phyloP scores from a whole-genome alignment of 2,797 vertebrate species.

The Bucorvus abyssinicus region DNA sequence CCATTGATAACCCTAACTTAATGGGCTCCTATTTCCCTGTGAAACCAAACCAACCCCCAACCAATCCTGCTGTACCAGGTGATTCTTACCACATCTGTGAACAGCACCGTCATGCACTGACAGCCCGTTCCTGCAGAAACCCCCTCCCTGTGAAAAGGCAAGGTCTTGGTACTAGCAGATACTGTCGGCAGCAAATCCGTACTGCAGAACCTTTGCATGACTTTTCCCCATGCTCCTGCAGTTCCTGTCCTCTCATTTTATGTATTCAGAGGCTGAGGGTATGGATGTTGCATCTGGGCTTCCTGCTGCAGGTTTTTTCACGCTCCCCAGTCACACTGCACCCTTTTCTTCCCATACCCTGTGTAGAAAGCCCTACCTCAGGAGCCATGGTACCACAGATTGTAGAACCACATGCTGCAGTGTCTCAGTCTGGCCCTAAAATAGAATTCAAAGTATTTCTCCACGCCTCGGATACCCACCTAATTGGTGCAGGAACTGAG shows the following conservation, averaged over 20 bases:
- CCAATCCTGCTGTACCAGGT: neutral
- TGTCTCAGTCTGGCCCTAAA: neutral
- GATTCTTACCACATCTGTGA: neutral
- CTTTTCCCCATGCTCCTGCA: neutral
- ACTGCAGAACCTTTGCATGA: neutral
- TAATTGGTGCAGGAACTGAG: neutral
- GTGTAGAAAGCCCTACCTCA: neutral
- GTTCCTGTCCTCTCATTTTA: neutral
- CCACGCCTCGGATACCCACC: rapidly evolving
- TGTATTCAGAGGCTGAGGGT: neutral
- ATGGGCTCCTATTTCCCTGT: neutral
- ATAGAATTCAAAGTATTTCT: neutral
- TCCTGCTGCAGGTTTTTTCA: neutral
- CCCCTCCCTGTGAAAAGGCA: neutral
- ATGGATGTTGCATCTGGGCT: rapidly evolving
- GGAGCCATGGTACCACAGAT: rapidly evolving
- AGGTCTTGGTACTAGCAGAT: neutral
- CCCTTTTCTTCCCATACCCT: neutral
- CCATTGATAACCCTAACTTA: neutral
- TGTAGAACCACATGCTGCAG: neutral
- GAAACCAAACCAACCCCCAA: neutral
- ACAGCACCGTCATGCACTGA: neutral
- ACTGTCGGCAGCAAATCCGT: neutral
- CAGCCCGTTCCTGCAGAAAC: neutral
- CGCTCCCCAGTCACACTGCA: neutral